These are phyloP conservation scores for Baryphthengus martii DNA, from an alignment of 2,113 vertebrate genomes.

Conservation along the genomic window DNA sequence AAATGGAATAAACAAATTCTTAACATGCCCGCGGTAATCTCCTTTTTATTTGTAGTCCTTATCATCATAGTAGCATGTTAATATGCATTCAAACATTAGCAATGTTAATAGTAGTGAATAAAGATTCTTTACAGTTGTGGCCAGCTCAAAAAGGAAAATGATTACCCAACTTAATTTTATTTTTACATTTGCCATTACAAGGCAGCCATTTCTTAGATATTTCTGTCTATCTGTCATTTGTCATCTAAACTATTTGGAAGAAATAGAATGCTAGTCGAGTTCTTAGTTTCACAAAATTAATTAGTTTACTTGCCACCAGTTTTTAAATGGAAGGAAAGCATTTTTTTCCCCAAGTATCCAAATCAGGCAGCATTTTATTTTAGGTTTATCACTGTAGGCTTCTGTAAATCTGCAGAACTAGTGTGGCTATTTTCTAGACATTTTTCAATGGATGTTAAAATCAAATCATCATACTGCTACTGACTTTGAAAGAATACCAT, in stretches of 20 bases:
- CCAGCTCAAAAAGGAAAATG: neutral
- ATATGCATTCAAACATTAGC: neutral
- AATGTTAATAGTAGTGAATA: neutral
- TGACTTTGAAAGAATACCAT: neutral
- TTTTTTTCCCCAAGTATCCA: neutral
- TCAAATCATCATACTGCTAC: neutral
- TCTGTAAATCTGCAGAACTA: neutral
- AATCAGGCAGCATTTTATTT: neutral
- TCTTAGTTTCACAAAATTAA: neutral
- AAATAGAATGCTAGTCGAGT: neutral
- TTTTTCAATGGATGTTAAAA: neutral
- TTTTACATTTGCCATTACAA: neutral
- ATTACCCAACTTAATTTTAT: neutral
- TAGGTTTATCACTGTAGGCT: neutral
- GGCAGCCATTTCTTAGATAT: neutral
- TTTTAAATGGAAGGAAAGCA: neutral
- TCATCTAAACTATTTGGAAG: neutral
- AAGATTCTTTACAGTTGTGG: neutral
- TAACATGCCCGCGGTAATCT: neutral
- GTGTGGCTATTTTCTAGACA: neutral
- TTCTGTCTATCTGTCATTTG: neutral
- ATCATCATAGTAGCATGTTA: neutral
- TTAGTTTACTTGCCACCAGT: neutral
- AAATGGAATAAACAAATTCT: neutral
- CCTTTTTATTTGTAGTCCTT: neutral